Conservation (phyloP, 2,797 vertebrate species). For the Triplophysa bombifrons region DNA sequence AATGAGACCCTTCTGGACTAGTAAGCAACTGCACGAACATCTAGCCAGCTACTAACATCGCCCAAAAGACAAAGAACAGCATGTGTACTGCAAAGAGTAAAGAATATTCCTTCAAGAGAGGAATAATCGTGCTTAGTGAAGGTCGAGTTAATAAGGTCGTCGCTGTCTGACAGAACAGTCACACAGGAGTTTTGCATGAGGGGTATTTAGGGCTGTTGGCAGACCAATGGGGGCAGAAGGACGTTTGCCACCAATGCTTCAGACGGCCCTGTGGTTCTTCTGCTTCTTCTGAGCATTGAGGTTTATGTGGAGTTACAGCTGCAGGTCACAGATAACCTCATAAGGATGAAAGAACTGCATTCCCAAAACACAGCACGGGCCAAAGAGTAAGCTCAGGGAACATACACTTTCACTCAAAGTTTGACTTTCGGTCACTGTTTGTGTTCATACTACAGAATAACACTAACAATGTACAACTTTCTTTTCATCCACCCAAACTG, state of each 20-base stretch:
- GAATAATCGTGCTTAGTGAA: not conserved
- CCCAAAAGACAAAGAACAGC: not conserved
- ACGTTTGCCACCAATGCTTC: not conserved
- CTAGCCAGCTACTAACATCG: too few species aligned
- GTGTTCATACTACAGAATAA: not conserved
- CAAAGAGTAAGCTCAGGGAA: not conserved
- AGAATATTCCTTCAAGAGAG: not conserved
- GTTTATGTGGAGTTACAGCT: constrained; percentile 11
- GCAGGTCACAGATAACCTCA: constrained; percentile 34
- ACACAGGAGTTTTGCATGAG: not conserved
- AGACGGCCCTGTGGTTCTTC: not conserved
- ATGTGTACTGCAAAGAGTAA: not conserved
- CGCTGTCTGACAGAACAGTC: not conserved
- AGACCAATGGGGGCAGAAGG: not conserved
- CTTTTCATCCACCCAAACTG: not conserved
- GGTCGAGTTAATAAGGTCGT: constrained; percentile 1
- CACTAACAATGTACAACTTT: not conserved
- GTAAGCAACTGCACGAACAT: too few species aligned
- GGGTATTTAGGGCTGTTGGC: not conserved
- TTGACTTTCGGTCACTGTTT: not conserved
- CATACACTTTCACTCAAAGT: not conserved
- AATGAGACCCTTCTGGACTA: too few species aligned
- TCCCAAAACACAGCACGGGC: constrained; percentile 24
- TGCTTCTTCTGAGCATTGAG: not conserved
- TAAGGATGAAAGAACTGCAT: constrained; percentile 14